Evolutionary conservation across 2,797 vertebrate genomes (phyloP), one percentile per base, ranked within the genome.

Genomic region (Decapterus maruadsi): DNA sequence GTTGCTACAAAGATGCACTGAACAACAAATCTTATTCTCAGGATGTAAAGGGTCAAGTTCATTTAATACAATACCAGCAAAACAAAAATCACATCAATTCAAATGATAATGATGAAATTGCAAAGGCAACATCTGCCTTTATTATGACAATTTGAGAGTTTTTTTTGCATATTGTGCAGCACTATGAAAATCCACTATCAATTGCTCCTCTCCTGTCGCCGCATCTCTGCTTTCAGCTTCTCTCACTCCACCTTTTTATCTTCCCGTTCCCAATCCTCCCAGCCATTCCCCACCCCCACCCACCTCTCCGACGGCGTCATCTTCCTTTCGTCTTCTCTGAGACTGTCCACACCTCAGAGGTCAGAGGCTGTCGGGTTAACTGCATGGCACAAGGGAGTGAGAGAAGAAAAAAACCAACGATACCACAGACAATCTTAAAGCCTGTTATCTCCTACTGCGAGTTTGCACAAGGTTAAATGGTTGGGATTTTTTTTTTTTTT

Each of bases 361-460:
- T 91, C 91, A 84, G 43, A 82, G 90, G 88, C 75, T 2, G 5
- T 0, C 1, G 48, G 71, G 88, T 92, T 87, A 91, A 90, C 90
- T 26, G n/a, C n/a, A n/a, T 66, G 83, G 88, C 81, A 60, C n/a
- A 26, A 26, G 26, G 6, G 31, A 34, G 31, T 34, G 6, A 75
- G 71, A 74, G 82, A 84, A 78, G 16, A 5, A 45, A 45, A 45
- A 40, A 40, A 9, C 38, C 76, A 78, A 70, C 61, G 67, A 85
- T 83, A 80, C 80, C 83, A 78, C 90, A 82, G 79, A 87, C 89
- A 83, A 80, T 53, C 82, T 88, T 76, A 60, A 83, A 86, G 75
- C 81, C 67, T 77, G 79, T 90, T 90, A 86, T 84, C 79, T 86
- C 83, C 84, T 72, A 53, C 65, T 20, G 76, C 8, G 40, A 55